These are phyloP conservation scores for Pao palembangensis DNA, from an alignment of 2,113 vertebrate species.

Conservation along the genomic window DNA sequence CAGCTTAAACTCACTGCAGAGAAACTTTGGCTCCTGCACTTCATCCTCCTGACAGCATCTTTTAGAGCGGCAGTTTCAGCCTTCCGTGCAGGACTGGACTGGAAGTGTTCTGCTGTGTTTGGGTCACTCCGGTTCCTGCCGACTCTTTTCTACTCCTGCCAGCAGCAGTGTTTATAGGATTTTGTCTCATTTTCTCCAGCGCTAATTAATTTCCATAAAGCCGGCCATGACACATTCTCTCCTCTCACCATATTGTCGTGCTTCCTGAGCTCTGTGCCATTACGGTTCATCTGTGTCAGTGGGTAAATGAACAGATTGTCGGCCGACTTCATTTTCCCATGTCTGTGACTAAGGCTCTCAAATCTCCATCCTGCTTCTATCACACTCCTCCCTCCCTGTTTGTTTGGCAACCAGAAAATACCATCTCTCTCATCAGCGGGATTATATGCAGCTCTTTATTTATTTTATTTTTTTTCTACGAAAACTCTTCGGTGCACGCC, in stretches of 20 bases:
- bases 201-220: slow-evolving; percentile 72
- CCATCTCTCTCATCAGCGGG: slow-evolving; percentile 38
- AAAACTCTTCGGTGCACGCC: slow-evolving; percentile 35
- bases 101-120: slow-evolving; percentile 34
- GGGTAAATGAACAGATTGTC: slow-evolving; percentile 44
- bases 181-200: slow-evolving; percentile 71
- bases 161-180: slow-evolving; percentile 69
- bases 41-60: slow-evolving; percentile 35
- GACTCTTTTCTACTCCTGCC: slow-evolving; percentile 62
- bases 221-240: slow-evolving; percentile 71
- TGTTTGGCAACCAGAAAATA: slow-evolving; percentile 45
- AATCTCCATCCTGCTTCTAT: slow-evolving; percentile 35
- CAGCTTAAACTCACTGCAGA: slow-evolving; percentile 52
- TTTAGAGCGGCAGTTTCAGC: background rate
- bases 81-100: too few relatives aligned
- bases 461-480: slow-evolving; percentile 36
- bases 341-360: slow-evolving; percentile 40
- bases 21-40: slow-evolving; percentile 31
- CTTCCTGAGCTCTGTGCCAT: slow-evolving; percentile 35
- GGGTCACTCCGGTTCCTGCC: slow-evolving; percentile 56
- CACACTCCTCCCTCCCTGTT: slow-evolving; percentile 26
- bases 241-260: slow-evolving; percentile 49
- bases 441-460: slow-evolving; percentile 39
- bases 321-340: slow-evolving; percentile 45
- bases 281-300: slow-evolving; percentile 41